Evolutionary conservation across 2,888 invertebrate genomes (phyloP).

Genomic region (Mongoloraphidia duomilia): DNA sequence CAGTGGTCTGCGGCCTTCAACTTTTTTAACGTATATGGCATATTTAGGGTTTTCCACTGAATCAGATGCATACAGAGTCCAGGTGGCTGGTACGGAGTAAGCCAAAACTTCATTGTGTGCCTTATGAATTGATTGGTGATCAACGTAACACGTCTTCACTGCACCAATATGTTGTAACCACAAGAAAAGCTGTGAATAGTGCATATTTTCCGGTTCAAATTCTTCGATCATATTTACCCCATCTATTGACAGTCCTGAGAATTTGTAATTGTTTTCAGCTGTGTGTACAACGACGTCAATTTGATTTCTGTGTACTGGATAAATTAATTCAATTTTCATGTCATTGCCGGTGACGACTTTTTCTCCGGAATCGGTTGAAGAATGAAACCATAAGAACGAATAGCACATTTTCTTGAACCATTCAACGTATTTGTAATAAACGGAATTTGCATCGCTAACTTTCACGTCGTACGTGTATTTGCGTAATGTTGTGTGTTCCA

Average conservation of each 20-base stretch:
- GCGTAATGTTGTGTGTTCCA: constrained; percentile 23
- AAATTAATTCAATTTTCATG: constrained; percentile 18
- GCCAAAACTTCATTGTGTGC: constrained; percentile 16
- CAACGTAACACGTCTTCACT: constrained; percentile 21
- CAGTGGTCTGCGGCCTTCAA: constrained; percentile 13
- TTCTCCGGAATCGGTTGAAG: constrained; percentile 13
- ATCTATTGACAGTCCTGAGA: constrained; percentile 16
- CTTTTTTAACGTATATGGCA: constrained; percentile 24
- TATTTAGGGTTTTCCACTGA: constrained; percentile 17
- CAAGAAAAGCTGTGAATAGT: constrained; percentile 16
- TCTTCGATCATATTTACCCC: constrained; percentile 11
- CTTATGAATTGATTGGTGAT: constrained; percentile 17
- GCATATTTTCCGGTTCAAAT: constrained; percentile 17
- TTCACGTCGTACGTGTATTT: constrained; percentile 23
- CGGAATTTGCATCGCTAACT: constrained; percentile 20
- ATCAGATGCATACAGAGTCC: constrained; percentile 25
- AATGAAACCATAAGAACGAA: constrained; percentile 9
- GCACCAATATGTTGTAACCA: constrained; percentile 17
- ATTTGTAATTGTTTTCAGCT: constrained; percentile 18
- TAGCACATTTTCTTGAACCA: constrained; percentile 9
- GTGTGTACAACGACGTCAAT: constrained; percentile 20
- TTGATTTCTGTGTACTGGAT: constrained; percentile 16
- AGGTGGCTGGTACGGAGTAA: constrained; percentile 19
- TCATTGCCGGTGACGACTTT: constrained; percentile 16
- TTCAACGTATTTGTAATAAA: constrained; percentile 10